Base-by-base conservation (phyloP, 2,113 vertebrate genomes). In the Tangachromis dhanisi region DNA sequence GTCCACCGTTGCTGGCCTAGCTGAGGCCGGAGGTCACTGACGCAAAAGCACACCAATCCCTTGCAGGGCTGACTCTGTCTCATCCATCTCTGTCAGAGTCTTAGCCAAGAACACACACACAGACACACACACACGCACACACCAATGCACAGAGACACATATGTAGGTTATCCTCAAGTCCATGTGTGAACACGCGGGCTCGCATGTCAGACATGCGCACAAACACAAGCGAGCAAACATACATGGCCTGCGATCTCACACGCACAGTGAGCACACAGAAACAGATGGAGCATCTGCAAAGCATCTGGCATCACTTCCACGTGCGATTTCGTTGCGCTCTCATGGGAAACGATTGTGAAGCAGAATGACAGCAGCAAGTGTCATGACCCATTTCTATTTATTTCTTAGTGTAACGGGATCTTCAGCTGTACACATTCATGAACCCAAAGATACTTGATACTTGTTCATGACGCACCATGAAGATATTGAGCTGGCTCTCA, bases 31-130 rank as follows among this genome's bases (percentile, higher is more conserved):
- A 88, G 92, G 91, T 90, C 88, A 19, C 47, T 86, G 92, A 94
- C 54, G 91, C 90, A 89, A 89, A 92, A 86, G 81, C 84, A 53
- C 83, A 89, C 51, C 26, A 78, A 86, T 89, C 81, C 81, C 83
- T 85, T 29, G 80, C 71, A 85, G 88, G 87, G 76, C 55, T 35
- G 8, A 2, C 35, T 45, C 40, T 24, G 68, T 85, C 91, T 92
- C 92, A 93, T 95, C 83, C 88, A 91, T 95, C 92, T 90, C 88
- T 94, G 94, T 94, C 94, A 89, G 61, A 81, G 71, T 24, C 51
- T 51, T 19, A 66, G 86, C 86, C 90, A 92, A 90, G 31, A 87
- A 54, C 80, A 87, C 83, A 71, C 57, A 87, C 83, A 68, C 57
- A 59, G 24, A 61, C 26, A 42, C n/a, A 59, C 81, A 59, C 45